A percentile compares a stretch with the other conserved stretches of the same genome.
phyloP scores from a whole-genome alignment of 2,888 invertebrate species.

The Cryptophagus acutangulus region DNA sequence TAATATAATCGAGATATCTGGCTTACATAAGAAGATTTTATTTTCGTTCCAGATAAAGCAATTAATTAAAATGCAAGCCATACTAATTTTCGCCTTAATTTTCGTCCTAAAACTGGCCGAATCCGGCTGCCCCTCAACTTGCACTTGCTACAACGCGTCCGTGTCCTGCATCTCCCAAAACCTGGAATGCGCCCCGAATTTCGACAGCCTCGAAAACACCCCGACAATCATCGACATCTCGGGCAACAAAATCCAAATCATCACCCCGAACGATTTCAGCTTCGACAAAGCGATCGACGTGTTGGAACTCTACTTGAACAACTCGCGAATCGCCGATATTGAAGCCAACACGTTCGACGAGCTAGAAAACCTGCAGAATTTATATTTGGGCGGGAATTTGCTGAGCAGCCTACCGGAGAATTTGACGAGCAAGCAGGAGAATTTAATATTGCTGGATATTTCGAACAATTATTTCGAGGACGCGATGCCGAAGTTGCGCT shows the following conservation, averaged over 20 bases:
- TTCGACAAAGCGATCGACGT: constrained; percentile 35
- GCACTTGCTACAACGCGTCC: constrained; percentile 34
- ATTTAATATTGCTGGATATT: constrained; percentile 38
- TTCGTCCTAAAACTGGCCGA: constrained; percentile 4
- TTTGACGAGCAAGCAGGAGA: constrained; percentile 34
- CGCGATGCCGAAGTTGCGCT: constrained; percentile 36
- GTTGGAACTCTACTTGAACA: constrained; percentile 38
- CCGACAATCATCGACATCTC: constrained; percentile 41
- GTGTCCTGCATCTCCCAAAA: constrained; percentile 35
- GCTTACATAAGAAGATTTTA: no score
- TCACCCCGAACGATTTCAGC: constrained; percentile 34
- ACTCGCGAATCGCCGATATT: constrained; percentile 36
- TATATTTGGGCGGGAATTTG: constrained; percentile 41
- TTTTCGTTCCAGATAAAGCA: no score
- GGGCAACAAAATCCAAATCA: constrained; percentile 37
- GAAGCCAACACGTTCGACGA: constrained; percentile 36
- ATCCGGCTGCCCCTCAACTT: constrained; percentile 32
- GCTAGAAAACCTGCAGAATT: constrained; percentile 38
- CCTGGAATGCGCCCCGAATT: constrained; percentile 36
- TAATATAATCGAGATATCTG: no score
- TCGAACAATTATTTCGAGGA: constrained; percentile 39
- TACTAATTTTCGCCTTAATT: no score
- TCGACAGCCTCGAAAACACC: constrained; percentile 31
- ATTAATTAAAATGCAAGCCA: no score
- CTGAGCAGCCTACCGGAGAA: constrained; percentile 35